Evolutionary conservation across 2,113 vertebrate species (phyloP), one percentile per base, ranked within the genome.

Genomic region (Percina caprodes): DNA sequence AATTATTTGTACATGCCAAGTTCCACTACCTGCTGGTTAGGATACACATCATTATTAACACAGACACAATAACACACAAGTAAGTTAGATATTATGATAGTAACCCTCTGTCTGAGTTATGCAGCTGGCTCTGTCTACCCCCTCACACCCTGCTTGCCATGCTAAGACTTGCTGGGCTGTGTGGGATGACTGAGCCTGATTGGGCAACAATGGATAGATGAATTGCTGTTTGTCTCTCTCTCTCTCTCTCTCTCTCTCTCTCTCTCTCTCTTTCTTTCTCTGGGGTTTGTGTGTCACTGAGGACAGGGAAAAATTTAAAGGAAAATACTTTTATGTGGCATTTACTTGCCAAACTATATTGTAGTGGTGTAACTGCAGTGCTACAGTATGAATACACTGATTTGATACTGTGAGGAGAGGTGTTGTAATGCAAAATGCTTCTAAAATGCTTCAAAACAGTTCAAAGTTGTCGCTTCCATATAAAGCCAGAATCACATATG

Each of bases 121-220:
- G 73, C 12, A 1, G 49, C 30, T 65, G 18, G 0, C 46, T 86
- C 26, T 16, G 4, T 67, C 79, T 61, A 10, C 78, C 48, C 84
- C 26, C 81, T 70, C 87, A 92, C 91, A 55, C 89, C 89, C 92
- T 73, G 4, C 76, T 61, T 71, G 61, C 89, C 92, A 80, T 91
- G 93, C 86, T 83, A 82, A 67, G 91, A 92, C 93, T 89, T 90
- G 92, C 77, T n/a, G 73, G 21, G 0, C 42, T 77, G 83, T 83
- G 92, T 92, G 86, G 89, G 92, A 87, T 24, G 83, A 24, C 33
- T 63, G 74, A 71, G 51, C 8, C 69, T 69, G 62, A 73, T 90
- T 87, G 79, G 75, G 79, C 79, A 92, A 91, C 88, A 81, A 52
- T 69, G 56, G 68, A 85, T 74, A 48, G 66, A 90, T 91, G 87